Percentiles rank a stretch among this genome's conserved stretches.
Evolutionary conservation across 2,113 vertebrate species (phyloP).

Genomic region (Oenanthe melanoleuca): DNA sequence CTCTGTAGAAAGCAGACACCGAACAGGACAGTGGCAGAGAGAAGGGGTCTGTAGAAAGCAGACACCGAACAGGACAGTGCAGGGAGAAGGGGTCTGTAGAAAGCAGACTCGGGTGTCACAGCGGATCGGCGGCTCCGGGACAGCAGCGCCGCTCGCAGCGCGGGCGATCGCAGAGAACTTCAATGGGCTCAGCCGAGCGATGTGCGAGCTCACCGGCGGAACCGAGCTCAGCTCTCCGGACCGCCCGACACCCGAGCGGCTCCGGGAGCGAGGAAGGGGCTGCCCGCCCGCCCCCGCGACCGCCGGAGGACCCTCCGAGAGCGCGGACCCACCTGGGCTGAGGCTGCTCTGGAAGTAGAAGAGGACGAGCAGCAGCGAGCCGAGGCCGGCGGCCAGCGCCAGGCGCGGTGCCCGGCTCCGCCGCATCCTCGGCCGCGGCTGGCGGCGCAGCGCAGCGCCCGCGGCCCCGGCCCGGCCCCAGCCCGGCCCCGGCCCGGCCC

Average conservation of each 20-base stretch:
- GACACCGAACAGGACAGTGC: too few species aligned
- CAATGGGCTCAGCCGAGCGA: background rate
- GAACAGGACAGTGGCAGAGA: too few species aligned
- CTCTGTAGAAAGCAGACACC: too few species aligned
- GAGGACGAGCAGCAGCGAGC: conserved; percentile 80
- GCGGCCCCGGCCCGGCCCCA: too few species aligned
- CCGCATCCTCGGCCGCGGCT: too few species aligned
- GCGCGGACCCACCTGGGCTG: conserved; percentile 78
- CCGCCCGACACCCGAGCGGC: background rate
- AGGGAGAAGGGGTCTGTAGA: too few species aligned
- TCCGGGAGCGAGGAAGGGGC: accelerated
- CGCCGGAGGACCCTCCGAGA: background rate
- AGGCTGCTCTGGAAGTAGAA: conserved; percentile 80
- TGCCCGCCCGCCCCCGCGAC: background rate
- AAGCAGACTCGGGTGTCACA: accelerated
- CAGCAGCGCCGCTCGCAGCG: accelerated
- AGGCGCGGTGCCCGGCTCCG: too few species aligned
- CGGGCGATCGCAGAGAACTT: background rate
- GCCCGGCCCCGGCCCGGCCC: too few species aligned
- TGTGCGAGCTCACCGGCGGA: background rate
- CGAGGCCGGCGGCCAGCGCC: too few species aligned
- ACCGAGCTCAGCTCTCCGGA: background rate
- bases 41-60: too few species aligned
- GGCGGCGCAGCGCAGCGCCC: too few species aligned
- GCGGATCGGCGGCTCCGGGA: accelerated